Evolutionary conservation across 1,140 invertebrate species (phyloP), one percentile per base, ranked within the genome.

Genomic region (Wiebesia pumilae): DNA sequence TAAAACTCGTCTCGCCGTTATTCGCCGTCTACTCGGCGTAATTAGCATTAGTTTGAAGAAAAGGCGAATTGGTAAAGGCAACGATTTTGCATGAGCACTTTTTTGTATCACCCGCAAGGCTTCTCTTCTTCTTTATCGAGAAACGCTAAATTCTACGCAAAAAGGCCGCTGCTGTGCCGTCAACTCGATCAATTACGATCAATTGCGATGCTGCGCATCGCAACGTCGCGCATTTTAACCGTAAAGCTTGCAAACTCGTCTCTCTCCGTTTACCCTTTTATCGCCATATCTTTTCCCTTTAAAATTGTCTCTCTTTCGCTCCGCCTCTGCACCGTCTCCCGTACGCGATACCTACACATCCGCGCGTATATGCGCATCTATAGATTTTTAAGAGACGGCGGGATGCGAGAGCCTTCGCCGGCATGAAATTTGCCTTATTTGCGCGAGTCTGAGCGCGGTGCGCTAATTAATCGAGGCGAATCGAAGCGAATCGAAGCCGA

Each of bases 381-480:
- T 65, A 65, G 62, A 81, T 4, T 27, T 67, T 40, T 40, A 67
- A 19, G 3, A 33, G n/a, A 35, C 51, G 47, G 54, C n/a, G n/a
- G n/a, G 27, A 40, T 24, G 38, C 67, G 43, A n/a, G 16, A 12
- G 58, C 73, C 54, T 65, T 78, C 47, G 58, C 67, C 27, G 19
- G 54, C 79, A n/a, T 77, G 51, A 86, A 86, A 82, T 81, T 78
- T 62, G 38, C 85, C 85, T 78, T 86, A 83, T 82, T 86, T 73
- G 78, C 62, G 47, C 54, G 80, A 21, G 54, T 65, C 77, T 73
- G 78, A 75, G 47, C n/a, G 80, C 33, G 69, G n/a, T 30, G 80
- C 54, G 40, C 85, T 82, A 86, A 86, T 86, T 86, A 83, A 86
- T 86, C 81, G 40, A 75, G n/a, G 43, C 73, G 71, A 71, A 85